Conservation (phyloP, 1,140 invertebrate species). For the Vanessa atalanta region DNA sequence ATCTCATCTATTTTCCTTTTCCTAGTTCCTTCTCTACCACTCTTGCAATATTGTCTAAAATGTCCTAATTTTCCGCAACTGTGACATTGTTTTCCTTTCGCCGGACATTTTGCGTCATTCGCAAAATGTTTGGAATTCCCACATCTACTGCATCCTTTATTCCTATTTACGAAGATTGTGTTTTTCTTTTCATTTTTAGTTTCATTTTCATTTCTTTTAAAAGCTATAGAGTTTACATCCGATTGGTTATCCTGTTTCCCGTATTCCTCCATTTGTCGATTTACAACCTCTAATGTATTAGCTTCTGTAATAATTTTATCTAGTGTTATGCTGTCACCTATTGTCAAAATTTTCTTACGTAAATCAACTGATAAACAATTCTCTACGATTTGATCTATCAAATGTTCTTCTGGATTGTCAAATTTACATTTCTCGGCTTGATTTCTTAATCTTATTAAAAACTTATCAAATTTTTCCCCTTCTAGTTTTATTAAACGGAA, state of each 20-base stretch:
- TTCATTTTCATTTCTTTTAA: background rate
- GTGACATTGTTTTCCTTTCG: conserved; percentile 5
- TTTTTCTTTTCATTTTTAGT: background rate
- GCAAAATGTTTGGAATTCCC: background rate
- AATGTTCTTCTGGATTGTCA: conserved; percentile 16
- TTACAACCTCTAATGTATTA: conserved; percentile 43
- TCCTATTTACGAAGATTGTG: background rate
- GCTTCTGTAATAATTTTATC: conserved; percentile 40
- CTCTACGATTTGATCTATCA: conserved; percentile 28
- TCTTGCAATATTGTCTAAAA: conserved; percentile 13
- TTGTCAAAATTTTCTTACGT: conserved; percentile 42
- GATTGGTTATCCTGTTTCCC: conserved; percentile 2
- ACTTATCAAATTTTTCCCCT: conserved; percentile 44
- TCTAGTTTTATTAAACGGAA: conserved; percentile 28
- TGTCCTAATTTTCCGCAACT: conserved; percentile 13
- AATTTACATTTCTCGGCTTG: conserved; percentile 46
- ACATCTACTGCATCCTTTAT: conserved; percentile 16
- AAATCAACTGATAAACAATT: conserved; percentile 38
- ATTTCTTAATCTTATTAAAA: conserved; percentile 31
- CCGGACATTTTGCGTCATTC: conserved; percentile 4
- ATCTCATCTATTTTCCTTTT: conserved; percentile 1
- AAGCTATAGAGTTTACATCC: background rate
- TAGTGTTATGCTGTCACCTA: conserved; percentile 39
- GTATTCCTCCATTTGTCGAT: conserved; percentile 38
- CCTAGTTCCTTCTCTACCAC: background rate